Base-by-base conservation (phyloP, 2,113 vertebrate genomes). In the Ceratotherium simum region DNA sequence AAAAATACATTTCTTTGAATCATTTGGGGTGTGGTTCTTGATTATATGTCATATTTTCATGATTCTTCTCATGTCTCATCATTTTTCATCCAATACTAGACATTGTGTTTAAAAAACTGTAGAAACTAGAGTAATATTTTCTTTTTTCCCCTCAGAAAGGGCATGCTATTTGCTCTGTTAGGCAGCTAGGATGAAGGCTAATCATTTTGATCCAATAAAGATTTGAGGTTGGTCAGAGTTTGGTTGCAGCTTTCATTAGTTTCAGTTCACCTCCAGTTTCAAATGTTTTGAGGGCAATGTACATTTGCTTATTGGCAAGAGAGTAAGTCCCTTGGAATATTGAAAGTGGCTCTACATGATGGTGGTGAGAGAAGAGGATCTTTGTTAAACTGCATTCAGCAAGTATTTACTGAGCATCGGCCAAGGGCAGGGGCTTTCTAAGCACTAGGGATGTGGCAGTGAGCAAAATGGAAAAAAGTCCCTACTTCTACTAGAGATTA, bases 291-390 rank as follows among this genome's bases (percentile, higher is more conserved):
- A 97, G 21, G 36, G 8, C 10, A 67, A 1, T 62, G 33, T 17
- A 80, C 8, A 70, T 90, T 97, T 91, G 48, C 67, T 82, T 95
- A 39, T 33, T 95, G 86, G 29, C 31, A 88, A 73, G 69, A 93
- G 5, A 69, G 11, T 89, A 78, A 27, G 46, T 87, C 29, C 83
- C 48, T 75, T 90, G 58, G 39, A 91, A 79, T 72, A 46, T 36
- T 91, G 73, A 84, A 69, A 90, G 31, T 65, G 42, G 27, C 54
- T 67, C 3, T 5, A 13, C 13, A 9, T 70, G 62, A 29, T 86
- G 60, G 39, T 87, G 54, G 51, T n/a, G 42, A 58, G 56, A 82
- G 46, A 82, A 65, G 51, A 95, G 36, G 31, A 54, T 48, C 29
- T n/a, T 56, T 72, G 8, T 60, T 95, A n/a, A 3, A n/a, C 5